Evolutionary conservation across 1,140 invertebrate species (phyloP).

Genomic region (Phymastichus coffea): DNA sequence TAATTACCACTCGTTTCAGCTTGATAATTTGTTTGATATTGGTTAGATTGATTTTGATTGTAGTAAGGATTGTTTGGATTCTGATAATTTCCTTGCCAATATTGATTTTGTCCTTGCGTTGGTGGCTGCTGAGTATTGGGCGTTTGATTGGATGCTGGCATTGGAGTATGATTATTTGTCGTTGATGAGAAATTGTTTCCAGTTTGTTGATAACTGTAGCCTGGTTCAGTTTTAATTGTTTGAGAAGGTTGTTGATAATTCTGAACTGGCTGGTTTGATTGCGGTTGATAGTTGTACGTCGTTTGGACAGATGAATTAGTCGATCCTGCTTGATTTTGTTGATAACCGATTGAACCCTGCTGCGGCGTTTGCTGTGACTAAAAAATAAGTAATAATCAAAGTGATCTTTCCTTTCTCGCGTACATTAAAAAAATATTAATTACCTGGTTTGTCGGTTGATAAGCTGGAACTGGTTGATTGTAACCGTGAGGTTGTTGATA

Average conservation of each 20-base stretch:
- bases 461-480: conserved; percentile 10
- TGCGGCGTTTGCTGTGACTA: background rate
- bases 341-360: conserved; percentile 7
- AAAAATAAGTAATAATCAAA: no score
- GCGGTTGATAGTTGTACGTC: no score
- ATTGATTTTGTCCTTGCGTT: conserved; percentile 42
- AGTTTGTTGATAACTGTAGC: conserved; percentile 33
- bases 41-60: conserved; percentile 38
- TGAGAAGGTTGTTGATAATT: conserved; percentile 37
- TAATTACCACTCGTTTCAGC: conserved; percentile 3
- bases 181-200: conserved; percentile 33
- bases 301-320: no score
- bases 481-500: background rate
- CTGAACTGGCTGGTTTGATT: conserved; percentile 33
- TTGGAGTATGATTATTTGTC: conserved; percentile 26
- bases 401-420: no score
- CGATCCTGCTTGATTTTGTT: conserved; percentile 31
- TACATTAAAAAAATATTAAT: no score
- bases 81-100: conserved; percentile 51
- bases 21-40: conserved; percentile 47
- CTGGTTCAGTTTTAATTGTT: conserved; percentile 30
- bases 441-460: conserved; percentile 1
- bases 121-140: background rate
- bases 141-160: background rate
- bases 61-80: conserved; percentile 46